Percentiles rank a stretch among this genome's conserved stretches.
These are phyloP conservation scores for Cercocebus atys DNA, from an alignment of 2,113 vertebrate genomes.

Conservation along the genomic window DNA sequence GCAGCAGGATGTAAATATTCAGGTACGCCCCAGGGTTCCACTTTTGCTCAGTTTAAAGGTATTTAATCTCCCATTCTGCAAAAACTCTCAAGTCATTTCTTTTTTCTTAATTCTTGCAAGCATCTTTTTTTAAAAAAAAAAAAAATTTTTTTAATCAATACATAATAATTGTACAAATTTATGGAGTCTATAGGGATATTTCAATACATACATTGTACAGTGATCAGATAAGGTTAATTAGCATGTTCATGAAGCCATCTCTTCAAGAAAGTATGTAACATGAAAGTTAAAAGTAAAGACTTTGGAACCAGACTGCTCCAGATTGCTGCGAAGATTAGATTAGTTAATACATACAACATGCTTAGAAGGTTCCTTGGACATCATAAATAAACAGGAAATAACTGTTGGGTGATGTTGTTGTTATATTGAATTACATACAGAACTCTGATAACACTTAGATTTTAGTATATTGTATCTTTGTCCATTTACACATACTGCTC, in stretches of 20 bases:
- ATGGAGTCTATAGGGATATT: neutral
- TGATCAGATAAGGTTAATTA: neutral
- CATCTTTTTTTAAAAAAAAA: accelerated
- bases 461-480: neutral
- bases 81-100: neutral
- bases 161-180: neutral
- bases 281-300: neutral
- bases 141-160: neutral
- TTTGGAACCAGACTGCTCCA: neutral
- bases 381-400: neutral
- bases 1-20: neutral
- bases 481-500: neutral
- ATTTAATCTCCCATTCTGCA: neutral
- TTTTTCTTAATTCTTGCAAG: neutral
- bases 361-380: neutral
- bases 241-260: neutral
- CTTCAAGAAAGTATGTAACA: neutral
- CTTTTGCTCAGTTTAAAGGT: neutral
- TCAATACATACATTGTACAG: neutral
- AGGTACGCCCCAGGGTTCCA: neutral
- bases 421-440: neutral
- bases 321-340: neutral
- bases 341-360: neutral
- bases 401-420: neutral
- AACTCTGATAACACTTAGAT: neutral